These are phyloP conservation scores for Potamarius usumacintae DNA, from an alignment of 2,113 vertebrate species.

Conservation along the genomic window DNA sequence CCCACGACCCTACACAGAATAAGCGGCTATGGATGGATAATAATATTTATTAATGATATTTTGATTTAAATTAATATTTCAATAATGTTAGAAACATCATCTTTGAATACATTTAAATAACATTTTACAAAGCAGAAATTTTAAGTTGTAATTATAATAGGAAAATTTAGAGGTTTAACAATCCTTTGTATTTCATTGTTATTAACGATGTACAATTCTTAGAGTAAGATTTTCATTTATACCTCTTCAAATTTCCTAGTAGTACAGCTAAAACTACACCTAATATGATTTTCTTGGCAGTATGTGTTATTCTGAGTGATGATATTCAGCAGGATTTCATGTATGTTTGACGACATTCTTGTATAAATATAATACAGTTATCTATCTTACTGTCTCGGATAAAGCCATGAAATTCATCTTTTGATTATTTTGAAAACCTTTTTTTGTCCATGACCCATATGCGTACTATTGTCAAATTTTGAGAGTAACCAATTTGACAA, in stretches of 20 bases:
- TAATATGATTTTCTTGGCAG: neutral
- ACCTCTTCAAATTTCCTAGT: neutral
- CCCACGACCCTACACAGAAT: too few relatives aligned
- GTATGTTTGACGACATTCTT: neutral
- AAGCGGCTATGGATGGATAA: too few relatives aligned
- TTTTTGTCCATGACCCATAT: neutral
- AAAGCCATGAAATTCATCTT: neutral
- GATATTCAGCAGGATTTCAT: neutral
- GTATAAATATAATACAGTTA: neutral
- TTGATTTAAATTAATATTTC: neutral
- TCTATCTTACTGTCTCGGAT: neutral
- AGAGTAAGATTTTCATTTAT: neutral
- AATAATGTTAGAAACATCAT: neutral
- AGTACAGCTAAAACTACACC: neutral
- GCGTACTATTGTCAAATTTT: neutral
- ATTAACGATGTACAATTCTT: neutral
- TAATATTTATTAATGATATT: too few relatives aligned
- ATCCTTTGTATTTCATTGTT: neutral
- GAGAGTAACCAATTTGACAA: neutral
- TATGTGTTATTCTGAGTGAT: neutral
- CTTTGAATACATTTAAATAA: neutral
- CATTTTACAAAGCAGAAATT: neutral
- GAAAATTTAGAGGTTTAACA: neutral
- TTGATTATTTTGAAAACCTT: neutral
- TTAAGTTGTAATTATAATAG: neutral